Percentiles rank a stretch among this genome's conserved stretches.
phyloP scores from a whole-genome alignment of 2,113 vertebrate genomes.

The Cololabis saira region DNA sequence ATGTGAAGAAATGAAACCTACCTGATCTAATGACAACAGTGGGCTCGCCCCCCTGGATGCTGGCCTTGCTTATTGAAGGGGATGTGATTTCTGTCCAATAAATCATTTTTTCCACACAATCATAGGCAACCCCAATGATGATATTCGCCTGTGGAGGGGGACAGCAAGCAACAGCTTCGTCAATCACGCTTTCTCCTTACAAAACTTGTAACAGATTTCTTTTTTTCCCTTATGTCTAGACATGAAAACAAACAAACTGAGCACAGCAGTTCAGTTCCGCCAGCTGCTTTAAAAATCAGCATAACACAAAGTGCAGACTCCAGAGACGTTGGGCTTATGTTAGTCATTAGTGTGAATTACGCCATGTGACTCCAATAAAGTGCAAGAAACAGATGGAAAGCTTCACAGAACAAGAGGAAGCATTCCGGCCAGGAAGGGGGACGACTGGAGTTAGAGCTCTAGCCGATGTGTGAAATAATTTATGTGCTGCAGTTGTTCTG shows the following conservation, averaged over 20 bases:
- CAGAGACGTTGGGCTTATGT: constrained; percentile 59
- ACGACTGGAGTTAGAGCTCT: not conserved
- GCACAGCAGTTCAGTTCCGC: constrained; percentile 8
- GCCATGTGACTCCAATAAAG: constrained; percentile 69
- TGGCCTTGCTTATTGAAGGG: constrained; percentile 90
- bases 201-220: constrained; percentile 49
- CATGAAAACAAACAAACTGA: constrained; percentile 55
- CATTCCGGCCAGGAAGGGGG: constrained; percentile 7
- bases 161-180: constrained; percentile 53
- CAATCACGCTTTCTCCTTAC: constrained; percentile 25
- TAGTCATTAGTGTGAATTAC: constrained; percentile 68
- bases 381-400: constrained; percentile 40
- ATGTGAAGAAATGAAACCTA: constrained; percentile 49
- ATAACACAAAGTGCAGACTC: constrained; percentile 50
- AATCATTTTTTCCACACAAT: constrained; percentile 91
- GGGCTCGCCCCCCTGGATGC: constrained; percentile 87
- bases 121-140: constrained; percentile 91
- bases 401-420: not conserved
- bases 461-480: constrained; percentile 6
- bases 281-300: constrained; percentile 62
- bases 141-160: constrained; percentile 86
- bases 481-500: not conserved
- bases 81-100: constrained; percentile 95
- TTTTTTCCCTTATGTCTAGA: constrained; percentile 36
- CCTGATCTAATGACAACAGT: constrained; percentile 85